These are phyloP conservation scores for Ranitomeya imitator DNA, from an alignment of 2,113 vertebrate species.

Conservation along the genomic window DNA sequence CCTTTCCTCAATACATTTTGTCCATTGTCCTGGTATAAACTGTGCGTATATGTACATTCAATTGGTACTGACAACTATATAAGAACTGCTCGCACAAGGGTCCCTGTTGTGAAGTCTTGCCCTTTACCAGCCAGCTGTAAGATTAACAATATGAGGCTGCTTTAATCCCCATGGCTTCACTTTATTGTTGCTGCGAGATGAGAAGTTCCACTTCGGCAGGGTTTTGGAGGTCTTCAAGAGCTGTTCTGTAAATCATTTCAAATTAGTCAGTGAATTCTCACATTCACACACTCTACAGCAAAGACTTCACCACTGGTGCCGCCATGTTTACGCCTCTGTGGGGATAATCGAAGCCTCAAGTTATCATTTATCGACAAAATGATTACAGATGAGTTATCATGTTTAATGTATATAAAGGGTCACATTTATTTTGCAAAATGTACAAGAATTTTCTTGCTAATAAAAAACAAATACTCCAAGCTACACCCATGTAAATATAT, in stretches of 20 bases:
- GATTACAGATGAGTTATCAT: background rate
- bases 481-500: no score
- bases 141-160: constrained; percentile 28
- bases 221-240: background rate
- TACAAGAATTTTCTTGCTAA: no score
- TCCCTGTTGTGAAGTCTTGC: constrained; percentile 42
- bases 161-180: constrained; percentile 56
- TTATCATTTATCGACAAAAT: background rate
- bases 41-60: constrained; percentile 44
- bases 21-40: constrained; percentile 63
- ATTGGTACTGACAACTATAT: constrained; percentile 58
- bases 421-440: no score
- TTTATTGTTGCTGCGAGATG: constrained; percentile 46
- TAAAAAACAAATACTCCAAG: no score
- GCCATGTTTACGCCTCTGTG: background rate
- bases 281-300: constrained; percentile 9
- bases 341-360: background rate
- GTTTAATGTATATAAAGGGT: background rate
- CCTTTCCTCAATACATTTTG: constrained; percentile 61
- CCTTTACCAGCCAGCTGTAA: constrained; percentile 50
- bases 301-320: background rate
- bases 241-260: constrained; percentile 35
- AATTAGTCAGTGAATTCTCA: constrained; percentile 34
- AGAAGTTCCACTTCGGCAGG: constrained; percentile 33
- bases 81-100: constrained; percentile 39